Conservation (phyloP, 2,797 vertebrate species). For the Nannoperca obscura region DNA sequence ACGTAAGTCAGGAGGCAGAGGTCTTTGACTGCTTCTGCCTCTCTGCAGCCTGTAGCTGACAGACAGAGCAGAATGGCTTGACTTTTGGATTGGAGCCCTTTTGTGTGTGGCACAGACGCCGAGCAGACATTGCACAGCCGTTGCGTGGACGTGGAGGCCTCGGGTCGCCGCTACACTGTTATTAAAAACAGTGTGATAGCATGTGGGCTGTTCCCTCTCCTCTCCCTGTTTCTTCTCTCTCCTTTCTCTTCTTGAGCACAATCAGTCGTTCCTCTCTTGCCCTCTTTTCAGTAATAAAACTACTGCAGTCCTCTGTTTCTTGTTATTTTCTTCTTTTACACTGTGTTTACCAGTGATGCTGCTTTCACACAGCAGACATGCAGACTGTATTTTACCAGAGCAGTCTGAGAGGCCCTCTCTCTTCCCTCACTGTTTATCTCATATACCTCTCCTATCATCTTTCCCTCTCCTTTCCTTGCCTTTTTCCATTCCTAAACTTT, state of each 20-base stretch:
- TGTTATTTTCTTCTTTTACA: conserved; percentile 21
- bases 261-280: conserved; percentile 68
- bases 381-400: conserved; percentile 61
- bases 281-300: conserved; percentile 62
- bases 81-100: conserved; percentile 78
- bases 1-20: conserved; percentile 44
- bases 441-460: conserved; percentile 15
- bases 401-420: conserved; percentile 33
- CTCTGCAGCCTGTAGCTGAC: conserved; percentile 69
- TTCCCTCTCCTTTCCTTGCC: conserved; percentile 2
- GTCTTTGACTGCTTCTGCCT: conserved; percentile 58
- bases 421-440: conserved; percentile 38
- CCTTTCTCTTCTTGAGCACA: conserved; percentile 71
- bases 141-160: conserved; percentile 88
- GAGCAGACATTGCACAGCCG: conserved; percentile 88
- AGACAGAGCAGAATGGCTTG: conserved; percentile 80
- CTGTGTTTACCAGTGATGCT: conserved; percentile 71
- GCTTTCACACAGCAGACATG: conserved; percentile 67
- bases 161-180: conserved; percentile 84
- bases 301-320: conserved; percentile 25
- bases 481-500: conserved; percentile 19
- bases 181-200: conserved; percentile 89
- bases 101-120: conserved; percentile 83
- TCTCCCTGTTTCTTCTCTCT: conserved; percentile 74
- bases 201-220: conserved; percentile 84